Conservation (phyloP, 2,797 vertebrate genomes). For the Ctenosaura bakeri region DNA sequence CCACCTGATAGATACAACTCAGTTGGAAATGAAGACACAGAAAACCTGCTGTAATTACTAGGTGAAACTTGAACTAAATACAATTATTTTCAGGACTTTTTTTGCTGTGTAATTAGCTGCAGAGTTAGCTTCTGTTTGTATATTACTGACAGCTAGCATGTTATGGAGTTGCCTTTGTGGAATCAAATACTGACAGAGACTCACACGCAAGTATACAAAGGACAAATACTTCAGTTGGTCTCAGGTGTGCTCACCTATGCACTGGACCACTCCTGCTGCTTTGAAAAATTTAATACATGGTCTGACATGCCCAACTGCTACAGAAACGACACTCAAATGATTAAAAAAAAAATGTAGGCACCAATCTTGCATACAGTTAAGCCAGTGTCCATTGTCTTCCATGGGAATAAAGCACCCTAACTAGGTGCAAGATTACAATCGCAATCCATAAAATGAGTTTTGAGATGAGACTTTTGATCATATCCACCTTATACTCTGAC, state of each 20-base stretch:
- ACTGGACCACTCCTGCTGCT: not conserved
- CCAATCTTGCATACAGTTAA: not conserved
- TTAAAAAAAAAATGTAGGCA: not conserved
- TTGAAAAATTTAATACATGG: not conserved
- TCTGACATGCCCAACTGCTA: not conserved
- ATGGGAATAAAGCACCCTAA: not conserved
- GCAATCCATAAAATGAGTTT: not conserved
- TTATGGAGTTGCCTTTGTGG: not conserved
- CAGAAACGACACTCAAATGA: not conserved
- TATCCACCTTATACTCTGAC: not conserved
- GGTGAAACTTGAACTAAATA: not conserved
- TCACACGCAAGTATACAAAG: not conserved
- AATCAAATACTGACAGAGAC: not conserved
- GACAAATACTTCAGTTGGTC: not conserved
- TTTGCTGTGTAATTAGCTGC: not conserved
- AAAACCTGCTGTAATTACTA: not conserved
- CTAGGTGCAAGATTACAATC: not conserved
- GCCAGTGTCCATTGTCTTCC: not conserved
- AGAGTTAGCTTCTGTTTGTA: not conserved
- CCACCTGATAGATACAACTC: not conserved
- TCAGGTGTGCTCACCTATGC: not conserved
- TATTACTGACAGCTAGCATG: not conserved
- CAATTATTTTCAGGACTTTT: not conserved
- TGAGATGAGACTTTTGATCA: fast-evolving
- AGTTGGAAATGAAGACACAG: not conserved